These are phyloP conservation scores for Seriola quinqueradiata DNA, from an alignment of 2,113 vertebrate species.

Conservation along the genomic window DNA sequence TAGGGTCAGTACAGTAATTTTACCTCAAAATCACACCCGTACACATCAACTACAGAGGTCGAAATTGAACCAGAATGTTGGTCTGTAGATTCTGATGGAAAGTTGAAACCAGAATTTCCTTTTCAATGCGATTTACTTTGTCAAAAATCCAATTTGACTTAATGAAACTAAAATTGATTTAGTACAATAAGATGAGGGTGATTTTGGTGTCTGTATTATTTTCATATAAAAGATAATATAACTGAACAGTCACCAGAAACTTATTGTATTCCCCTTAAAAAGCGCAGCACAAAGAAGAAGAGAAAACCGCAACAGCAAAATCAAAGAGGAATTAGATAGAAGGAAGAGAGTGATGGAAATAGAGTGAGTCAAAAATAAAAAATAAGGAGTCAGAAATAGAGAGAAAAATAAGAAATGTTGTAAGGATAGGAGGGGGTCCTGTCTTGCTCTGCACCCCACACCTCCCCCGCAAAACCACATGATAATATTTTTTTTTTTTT, in stretches of 20 bases:
- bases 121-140: not conserved
- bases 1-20: too few relatives aligned
- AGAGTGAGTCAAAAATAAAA: conserved; percentile 19
- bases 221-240: not conserved
- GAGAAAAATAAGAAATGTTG: conserved; percentile 14
- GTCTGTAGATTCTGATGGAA: not conserved
- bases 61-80: not conserved
- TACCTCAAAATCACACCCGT: too few relatives aligned
- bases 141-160: not conserved
- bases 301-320: not conserved
- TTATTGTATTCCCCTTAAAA: not conserved
- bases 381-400: not conserved
- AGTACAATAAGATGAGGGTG: not conserved
- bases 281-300: not conserved
- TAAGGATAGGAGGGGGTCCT: conserved; percentile 30
- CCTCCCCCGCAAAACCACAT: conserved; percentile 41
- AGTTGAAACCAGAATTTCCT: not conserved
- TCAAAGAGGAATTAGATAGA: conserved; percentile 4
- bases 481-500: conserved; percentile 62
- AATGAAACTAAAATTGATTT: not conserved
- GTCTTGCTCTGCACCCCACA: conserved; percentile 29
- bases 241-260: not conserved
- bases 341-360: not conserved
- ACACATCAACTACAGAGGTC: too few relatives aligned
- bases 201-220: not conserved